Conservation (phyloP, 2,888 invertebrate genomes). For the Lamellibrachia satsuma region DNA sequence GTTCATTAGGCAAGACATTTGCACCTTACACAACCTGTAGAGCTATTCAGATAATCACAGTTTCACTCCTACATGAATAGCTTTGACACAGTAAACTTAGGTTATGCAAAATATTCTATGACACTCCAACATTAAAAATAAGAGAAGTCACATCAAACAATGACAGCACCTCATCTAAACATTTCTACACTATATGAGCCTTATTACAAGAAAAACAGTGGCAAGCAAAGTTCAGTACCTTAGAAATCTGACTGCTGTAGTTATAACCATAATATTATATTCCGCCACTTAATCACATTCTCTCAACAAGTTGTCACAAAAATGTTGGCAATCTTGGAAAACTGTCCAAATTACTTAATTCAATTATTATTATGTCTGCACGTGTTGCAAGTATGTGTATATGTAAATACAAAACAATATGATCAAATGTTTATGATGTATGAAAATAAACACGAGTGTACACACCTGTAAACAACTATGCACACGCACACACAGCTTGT, state of each 20-base stretch:
- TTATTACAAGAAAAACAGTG: neutral
- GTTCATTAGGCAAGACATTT: neutral
- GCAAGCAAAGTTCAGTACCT: neutral
- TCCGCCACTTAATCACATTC: neutral
- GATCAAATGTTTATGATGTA: neutral
- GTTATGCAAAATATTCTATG: neutral
- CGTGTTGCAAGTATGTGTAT: neutral
- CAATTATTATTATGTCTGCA: neutral
- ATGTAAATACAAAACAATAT: neutral
- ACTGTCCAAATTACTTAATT: neutral
- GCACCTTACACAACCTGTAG: neutral
- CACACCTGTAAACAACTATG: neutral
- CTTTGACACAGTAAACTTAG: no score
- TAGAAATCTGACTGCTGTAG: neutral
- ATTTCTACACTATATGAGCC: neutral
- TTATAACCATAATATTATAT: no score
- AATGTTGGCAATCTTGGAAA: neutral
- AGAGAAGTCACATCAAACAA: neutral
- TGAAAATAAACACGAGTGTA: neutral
- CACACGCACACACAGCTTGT: neutral
- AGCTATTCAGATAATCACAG: neutral
- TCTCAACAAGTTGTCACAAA: neutral
- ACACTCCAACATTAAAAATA: neutral
- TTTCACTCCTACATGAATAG: neutral
- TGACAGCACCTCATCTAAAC: neutral